Percentiles rank a stretch among this genome's conserved stretches.
Evolutionary conservation across 2,113 vertebrate genomes (phyloP).

Genomic region (Xyrauchen texanus): DNA sequence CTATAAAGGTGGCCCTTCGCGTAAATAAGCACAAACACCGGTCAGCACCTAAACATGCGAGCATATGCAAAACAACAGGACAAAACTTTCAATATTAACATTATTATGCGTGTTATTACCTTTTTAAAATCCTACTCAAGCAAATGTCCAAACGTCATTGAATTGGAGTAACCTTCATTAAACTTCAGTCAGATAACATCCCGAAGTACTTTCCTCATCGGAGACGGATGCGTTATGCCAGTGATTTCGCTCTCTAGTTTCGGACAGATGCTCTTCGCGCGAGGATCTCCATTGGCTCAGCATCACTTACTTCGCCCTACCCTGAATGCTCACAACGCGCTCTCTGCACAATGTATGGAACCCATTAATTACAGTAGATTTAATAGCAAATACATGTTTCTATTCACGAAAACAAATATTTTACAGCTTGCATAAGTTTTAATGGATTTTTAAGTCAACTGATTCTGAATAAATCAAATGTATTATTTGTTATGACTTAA

Average conservation of each 20-base stretch:
- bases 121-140: neutral
- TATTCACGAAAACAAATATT: too few relatives aligned
- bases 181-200: constrained; percentile 28
- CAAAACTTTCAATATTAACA: constrained; percentile 13
- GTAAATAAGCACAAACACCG: neutral
- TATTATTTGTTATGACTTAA: too few relatives aligned
- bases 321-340: constrained; percentile 31
- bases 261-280: constrained; percentile 29
- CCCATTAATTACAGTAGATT: too few relatives aligned
- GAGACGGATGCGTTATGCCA: constrained; percentile 6
- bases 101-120: constrained; percentile 2
- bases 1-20: neutral
- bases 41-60: neutral
- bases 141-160: neutral
- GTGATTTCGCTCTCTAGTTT: neutral
- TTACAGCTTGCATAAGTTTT: too few relatives aligned
- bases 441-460: too few relatives aligned
- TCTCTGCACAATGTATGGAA: constrained; percentile 5
- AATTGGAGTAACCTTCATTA: constrained; percentile 16
- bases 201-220: neutral
- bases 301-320: constrained; percentile 27
- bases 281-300: constrained; percentile 35
- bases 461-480: too few relatives aligned
- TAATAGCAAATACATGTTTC: too few relatives aligned
- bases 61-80: neutral